phyloP scores from a whole-genome alignment of 2,888 invertebrate species.

The Arge pagana region DNA sequence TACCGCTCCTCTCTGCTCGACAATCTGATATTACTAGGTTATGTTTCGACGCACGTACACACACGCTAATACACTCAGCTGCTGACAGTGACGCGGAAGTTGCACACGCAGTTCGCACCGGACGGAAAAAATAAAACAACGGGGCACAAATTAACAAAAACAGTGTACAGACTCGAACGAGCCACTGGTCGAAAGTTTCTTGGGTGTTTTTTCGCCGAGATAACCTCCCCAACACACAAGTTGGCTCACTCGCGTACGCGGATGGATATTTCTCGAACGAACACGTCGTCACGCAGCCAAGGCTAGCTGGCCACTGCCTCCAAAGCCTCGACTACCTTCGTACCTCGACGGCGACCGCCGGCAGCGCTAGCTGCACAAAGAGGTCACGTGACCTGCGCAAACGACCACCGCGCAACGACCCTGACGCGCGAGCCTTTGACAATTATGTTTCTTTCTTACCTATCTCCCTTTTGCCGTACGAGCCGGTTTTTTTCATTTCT shows the following conservation, averaged over 20 bases:
- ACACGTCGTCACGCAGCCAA: conserved; percentile 45
- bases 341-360: conserved; percentile 2
- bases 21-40: no score
- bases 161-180: conserved; percentile 1
- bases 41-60: neutral
- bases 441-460: neutral
- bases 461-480: no score
- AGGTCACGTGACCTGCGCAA: conserved; percentile 27
- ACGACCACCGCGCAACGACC: neutral
- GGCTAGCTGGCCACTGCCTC: conserved; percentile 47
- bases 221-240: conserved; percentile 15
- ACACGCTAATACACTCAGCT: conserved; percentile 5
- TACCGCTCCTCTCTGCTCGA: no score
- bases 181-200: conserved; percentile 7
- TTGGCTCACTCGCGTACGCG: conserved; percentile 27
- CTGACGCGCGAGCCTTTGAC: neutral
- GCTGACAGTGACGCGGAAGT: conserved; percentile 3
- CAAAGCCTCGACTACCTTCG: neutral
- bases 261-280: conserved; percentile 16
- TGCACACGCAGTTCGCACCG: neutral
- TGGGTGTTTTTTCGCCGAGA: conserved; percentile 4
- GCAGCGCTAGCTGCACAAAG: conserved; percentile 22
- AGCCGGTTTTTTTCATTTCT: no score
- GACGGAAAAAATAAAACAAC: conserved; percentile 17
- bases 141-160: conserved; percentile 17